These are phyloP conservation scores for Podocnemis expansa DNA, from an alignment of 2,113 vertebrate genomes.

Conservation along the genomic window DNA sequence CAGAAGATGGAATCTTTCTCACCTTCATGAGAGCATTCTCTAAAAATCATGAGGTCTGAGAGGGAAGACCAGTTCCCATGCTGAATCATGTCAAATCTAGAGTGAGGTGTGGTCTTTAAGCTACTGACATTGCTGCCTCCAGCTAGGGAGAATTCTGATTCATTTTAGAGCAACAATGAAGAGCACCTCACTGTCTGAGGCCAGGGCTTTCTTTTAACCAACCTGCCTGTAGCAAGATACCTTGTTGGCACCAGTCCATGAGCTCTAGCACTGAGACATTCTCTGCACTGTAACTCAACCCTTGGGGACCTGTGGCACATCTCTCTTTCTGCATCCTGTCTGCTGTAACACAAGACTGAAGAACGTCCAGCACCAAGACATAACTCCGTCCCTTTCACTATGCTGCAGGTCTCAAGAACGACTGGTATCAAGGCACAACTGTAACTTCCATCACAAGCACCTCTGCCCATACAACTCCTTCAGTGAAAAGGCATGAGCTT, in stretches of 20 bases:
- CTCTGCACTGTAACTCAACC: not conserved
- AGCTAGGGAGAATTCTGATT: not conserved
- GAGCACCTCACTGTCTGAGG: not conserved
- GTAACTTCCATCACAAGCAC: not conserved
- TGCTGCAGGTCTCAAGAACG: not conserved
- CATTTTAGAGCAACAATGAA: not conserved
- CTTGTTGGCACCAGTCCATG: not conserved
- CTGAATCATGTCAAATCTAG: not conserved
- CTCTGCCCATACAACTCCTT: not conserved
- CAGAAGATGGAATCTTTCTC: not conserved
- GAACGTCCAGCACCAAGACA: not conserved
- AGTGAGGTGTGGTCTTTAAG: not conserved
- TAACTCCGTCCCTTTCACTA: not conserved
- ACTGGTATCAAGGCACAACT: not conserved
- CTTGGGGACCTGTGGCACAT: not conserved
- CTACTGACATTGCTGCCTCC: not conserved
- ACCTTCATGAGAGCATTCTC: not conserved
- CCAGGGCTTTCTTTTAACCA: not conserved
- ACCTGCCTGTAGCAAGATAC: not conserved
- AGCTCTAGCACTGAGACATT: not conserved
- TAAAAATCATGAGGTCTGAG: not conserved
- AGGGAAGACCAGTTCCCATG: not conserved
- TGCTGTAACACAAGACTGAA: not conserved
- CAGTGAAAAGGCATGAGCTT: not conserved
- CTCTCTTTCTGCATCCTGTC: fast-evolving